Base-by-base conservation (phyloP, 2,113 vertebrate species). In the Oryzias melastigma region DNA sequence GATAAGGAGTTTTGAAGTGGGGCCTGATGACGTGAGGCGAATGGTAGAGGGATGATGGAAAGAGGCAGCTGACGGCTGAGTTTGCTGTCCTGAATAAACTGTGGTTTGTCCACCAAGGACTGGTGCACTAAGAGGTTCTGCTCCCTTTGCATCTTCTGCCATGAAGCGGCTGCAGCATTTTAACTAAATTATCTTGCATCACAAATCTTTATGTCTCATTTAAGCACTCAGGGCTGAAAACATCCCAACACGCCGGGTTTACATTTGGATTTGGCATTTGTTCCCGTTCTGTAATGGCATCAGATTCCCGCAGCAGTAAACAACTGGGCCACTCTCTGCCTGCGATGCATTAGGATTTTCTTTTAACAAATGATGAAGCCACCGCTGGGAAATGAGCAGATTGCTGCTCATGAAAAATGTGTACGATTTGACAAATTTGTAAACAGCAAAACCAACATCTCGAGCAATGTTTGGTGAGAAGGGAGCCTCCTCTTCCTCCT, bases 261-360 rank as follows among this genome's bases (percentile, higher is more conserved):
- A 72, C 73, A 64, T 74, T 67, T 65, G 68, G 40, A 80, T 59
- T 69, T 85, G 83, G 76, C 80, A 65, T 62, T 63, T 42, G 79
- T 70, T 71, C 42, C 50, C 5, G 3, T 20, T 19, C 57, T 50
- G 57, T 80, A 81, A 83, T 84, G 75, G 55, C 74, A 44, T 24
- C 19, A 52, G 58, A 69, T 63, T 81, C 80, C 82, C 79, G 5
- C 1, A 62, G 45, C 62, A 40, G 82, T 83, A 83, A 86, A 85
- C 78, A 82, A 82, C 75, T 58, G 76, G 50, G 80, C 62, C 82
- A 51, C 65, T 77, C 64, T 77, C 78, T 51, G 72, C 80, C 53
- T 56, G 57, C 66, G 66, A 65, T 75, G 78, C 74, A 70, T 83
- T 80, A 65, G 65, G 55, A 48, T 68, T 59, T 68, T 74, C 65